Percentiles rank a stretch among this genome's conserved stretches.
Evolutionary conservation across 2,113 vertebrate genomes (phyloP).

Genomic region (Xiphias gladius): DNA sequence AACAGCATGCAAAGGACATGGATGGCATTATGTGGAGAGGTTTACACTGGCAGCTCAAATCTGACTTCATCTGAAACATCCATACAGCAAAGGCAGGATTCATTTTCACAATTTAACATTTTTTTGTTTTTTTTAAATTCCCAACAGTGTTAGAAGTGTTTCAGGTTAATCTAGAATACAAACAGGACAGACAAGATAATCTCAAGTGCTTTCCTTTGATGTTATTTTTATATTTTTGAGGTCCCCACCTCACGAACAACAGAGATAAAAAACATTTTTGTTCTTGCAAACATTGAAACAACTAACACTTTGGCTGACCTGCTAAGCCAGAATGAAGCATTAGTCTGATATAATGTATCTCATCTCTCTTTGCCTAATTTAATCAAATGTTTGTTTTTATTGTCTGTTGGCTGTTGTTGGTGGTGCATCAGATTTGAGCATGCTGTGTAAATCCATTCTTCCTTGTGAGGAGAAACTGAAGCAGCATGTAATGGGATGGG

Average conservation of each 20-base stretch:
- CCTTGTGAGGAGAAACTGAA: slow-evolving; percentile 49
- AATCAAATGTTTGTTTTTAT: not conserved
- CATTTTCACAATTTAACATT: not conserved
- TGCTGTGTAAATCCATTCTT: slow-evolving; percentile 47
- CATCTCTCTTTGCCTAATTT: not conserved
- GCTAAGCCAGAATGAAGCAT: too few species aligned
- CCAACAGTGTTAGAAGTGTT: too few species aligned
- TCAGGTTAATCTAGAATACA: not conserved
- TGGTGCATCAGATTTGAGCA: slow-evolving; percentile 60
- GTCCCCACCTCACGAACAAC: too few species aligned
- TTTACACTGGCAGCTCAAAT: slow-evolving; percentile 64
- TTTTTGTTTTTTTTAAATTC: not conserved
- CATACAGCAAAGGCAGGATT: not conserved
- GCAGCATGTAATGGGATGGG: slow-evolving; percentile 54
- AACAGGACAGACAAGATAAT: not conserved
- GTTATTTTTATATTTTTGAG: not conserved
- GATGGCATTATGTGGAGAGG: slow-evolving; percentile 17
- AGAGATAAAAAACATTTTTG: not conserved
- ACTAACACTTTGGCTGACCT: not conserved
- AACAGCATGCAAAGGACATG: slow-evolving; percentile 82
- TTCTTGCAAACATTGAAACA: not conserved
- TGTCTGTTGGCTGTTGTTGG: not conserved
- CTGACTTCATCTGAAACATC: slow-evolving; percentile 25
- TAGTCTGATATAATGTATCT: not conserved
- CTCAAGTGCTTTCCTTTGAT: not conserved